These are phyloP conservation scores for Pontoporia blainvillei DNA, from an alignment of 2,113 vertebrate species.

Conservation along the genomic window DNA sequence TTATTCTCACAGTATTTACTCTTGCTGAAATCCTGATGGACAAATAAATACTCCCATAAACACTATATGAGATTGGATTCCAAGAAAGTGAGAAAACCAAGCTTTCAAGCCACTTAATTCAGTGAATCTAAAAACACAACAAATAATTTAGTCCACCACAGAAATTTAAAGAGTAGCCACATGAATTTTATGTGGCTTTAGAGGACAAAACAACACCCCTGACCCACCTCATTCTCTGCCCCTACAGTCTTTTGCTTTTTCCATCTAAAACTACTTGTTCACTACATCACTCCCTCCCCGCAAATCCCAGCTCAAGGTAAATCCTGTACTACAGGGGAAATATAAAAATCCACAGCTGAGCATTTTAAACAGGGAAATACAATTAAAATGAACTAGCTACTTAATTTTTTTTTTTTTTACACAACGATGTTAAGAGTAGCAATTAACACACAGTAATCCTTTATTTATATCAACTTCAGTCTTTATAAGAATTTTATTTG, in stretches of 20 bases:
- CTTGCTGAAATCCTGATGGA: background rate
- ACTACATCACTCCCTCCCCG: background rate
- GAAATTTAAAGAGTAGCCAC: background rate
- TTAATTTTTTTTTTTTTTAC: background rate
- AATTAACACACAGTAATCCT: background rate
- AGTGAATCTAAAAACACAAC: background rate
- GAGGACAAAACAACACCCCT: background rate
- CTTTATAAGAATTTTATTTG: background rate
- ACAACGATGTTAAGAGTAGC: background rate
- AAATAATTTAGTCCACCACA: background rate
- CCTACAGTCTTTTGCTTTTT: background rate
- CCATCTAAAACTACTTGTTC: background rate
- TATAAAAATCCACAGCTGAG: background rate
- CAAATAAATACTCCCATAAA: background rate
- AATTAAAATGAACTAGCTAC: background rate
- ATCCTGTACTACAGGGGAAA: background rate
- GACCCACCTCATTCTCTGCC: background rate
- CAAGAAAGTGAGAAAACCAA: background rate
- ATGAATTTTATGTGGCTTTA: background rate
- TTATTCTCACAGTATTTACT: background rate
- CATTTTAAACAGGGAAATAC: background rate
- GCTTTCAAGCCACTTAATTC: background rate
- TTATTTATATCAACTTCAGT: background rate
- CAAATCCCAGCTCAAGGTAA: background rate
- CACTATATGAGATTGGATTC: background rate